Conservation (phyloP, 2,797 vertebrate species). For the Cercopithecus petaurista region DNA sequence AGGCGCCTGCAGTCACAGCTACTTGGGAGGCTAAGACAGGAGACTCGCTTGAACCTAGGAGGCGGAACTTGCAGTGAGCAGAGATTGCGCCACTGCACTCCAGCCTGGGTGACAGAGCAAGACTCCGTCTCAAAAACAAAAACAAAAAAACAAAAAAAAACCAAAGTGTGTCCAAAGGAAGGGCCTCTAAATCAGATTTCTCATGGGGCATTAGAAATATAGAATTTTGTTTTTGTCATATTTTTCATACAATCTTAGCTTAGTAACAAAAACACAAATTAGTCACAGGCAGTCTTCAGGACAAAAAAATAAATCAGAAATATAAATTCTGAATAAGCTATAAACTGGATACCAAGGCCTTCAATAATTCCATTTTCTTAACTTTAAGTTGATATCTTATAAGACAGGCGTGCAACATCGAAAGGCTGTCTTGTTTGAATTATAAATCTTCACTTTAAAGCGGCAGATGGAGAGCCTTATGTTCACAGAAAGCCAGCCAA, state of each 20-base stretch:
- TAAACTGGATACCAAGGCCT: not conserved
- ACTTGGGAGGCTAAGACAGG: not conserved
- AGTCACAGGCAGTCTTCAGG: not conserved
- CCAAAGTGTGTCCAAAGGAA: not conserved
- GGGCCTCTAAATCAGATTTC: not conserved
- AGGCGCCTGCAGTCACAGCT: not conserved
- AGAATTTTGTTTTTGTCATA: not conserved
- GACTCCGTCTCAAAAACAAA: not conserved
- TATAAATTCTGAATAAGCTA: constrained; percentile 24
- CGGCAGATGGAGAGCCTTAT: constrained; percentile 47
- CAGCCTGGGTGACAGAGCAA: not conserved
- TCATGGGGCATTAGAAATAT: not conserved
- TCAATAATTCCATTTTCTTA: not conserved
- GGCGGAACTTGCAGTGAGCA: not conserved
- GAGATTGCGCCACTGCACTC: not conserved
- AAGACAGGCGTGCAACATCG: not conserved
- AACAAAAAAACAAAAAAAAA: not conserved
- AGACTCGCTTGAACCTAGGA: not conserved
- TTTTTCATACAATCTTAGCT: not conserved
- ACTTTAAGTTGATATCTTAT: not conserved
- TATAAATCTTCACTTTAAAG: not conserved
- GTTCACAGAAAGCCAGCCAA: constrained; percentile 43
- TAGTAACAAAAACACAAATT: constrained; percentile 14
- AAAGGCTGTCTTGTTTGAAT: not conserved
- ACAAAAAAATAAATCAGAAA: constrained; percentile 23